Conservation (phyloP, 2,888 invertebrate genomes). For the Lasioglossum leucozonium region DNA sequence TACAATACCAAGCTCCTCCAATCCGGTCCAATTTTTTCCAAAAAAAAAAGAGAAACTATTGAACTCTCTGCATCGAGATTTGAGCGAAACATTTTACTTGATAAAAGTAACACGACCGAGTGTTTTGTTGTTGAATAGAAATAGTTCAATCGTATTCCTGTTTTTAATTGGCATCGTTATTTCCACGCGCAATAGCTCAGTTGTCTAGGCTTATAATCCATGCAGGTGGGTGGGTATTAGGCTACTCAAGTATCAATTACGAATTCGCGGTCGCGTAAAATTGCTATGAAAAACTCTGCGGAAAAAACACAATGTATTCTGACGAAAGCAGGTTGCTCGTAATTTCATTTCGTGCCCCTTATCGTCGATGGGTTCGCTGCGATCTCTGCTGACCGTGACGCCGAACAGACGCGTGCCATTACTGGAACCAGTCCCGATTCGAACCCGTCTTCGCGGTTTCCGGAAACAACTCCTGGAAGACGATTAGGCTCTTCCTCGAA, state of each 20-base stretch:
- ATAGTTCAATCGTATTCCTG: background rate
- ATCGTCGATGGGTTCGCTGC: conserved; percentile 4
- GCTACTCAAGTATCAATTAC: conserved; percentile 41
- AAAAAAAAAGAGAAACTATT: too few relatives aligned
- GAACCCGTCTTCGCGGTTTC: background rate
- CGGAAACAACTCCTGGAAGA: background rate
- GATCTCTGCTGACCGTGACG: conserved; percentile 41
- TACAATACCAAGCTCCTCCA: background rate
- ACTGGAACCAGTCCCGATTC: conserved; percentile 10
- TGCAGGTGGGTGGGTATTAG: background rate
- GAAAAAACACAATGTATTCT: conserved; percentile 33
- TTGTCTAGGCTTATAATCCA: conserved; percentile 1
- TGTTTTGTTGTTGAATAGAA: background rate
- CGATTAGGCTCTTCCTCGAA: background rate
- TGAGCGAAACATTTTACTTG: too few relatives aligned
- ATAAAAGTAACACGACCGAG: background rate
- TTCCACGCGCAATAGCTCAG: background rate
- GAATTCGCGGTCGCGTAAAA: conserved; percentile 45
- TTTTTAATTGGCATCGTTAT: background rate
- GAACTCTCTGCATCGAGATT: background rate
- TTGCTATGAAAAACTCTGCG: conserved; percentile 20
- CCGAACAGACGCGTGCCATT: conserved; percentile 10
- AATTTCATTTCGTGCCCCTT: conserved; percentile 42
- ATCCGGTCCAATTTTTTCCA: background rate
- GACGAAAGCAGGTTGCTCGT: conserved; percentile 22